Conservation (phyloP, 2,113 vertebrate genomes). For the Aix galericulata region DNA sequence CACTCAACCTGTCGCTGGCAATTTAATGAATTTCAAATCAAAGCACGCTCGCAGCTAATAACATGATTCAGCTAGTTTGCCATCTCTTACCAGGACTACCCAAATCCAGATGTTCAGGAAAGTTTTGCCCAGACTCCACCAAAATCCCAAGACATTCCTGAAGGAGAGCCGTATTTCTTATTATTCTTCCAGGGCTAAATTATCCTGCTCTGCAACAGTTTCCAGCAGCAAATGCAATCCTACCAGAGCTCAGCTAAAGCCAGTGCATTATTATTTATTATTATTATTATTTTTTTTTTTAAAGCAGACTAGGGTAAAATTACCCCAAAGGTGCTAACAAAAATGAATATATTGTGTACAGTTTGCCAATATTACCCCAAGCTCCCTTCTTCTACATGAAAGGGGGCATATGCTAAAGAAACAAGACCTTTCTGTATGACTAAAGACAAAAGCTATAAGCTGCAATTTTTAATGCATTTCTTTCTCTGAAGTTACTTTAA, state of each 20-base stretch:
- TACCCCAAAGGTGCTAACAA: background rate
- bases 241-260: background rate
- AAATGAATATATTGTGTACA: background rate
- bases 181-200: background rate
- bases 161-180: slow-evolving; percentile 1
- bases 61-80: background rate
- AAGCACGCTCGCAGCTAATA: background rate
- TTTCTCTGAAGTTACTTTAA: background rate
- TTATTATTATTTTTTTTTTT: background rate
- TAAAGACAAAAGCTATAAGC: background rate
- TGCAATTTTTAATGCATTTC: background rate
- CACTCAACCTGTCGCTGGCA: accelerated
- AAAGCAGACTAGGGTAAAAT: background rate
- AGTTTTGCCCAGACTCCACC: slow-evolving; percentile 29
- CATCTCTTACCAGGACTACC: background rate
- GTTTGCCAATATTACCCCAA: background rate
- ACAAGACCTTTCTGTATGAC: background rate
- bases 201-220: background rate
- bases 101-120: slow-evolving; percentile 2
- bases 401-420: background rate
- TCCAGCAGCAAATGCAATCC: background rate
- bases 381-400: background rate
- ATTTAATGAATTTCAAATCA: background rate
- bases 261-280: background rate
- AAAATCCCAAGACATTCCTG: background rate